These are phyloP conservation scores for Discoglossus pictus DNA, from an alignment of 2,797 vertebrate species.

Conservation along the genomic window DNA sequence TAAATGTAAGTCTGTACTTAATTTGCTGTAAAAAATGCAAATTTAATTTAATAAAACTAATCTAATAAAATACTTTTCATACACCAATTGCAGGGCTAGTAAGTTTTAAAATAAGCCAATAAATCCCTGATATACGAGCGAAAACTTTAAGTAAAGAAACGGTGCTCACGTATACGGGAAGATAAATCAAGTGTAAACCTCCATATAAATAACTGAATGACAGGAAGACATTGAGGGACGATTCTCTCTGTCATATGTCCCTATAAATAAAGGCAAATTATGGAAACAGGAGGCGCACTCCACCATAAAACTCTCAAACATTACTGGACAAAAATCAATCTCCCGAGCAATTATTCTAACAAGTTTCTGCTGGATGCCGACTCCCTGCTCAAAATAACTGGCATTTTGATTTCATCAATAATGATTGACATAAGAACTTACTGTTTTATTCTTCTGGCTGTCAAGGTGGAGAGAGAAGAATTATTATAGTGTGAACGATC, in stretches of 20 bases:
- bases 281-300: constrained; percentile 5
- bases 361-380: neutral
- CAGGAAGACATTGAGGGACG: constrained; percentile 4
- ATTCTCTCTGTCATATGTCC: neutral
- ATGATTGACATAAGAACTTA: constrained; percentile 38
- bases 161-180: no score
- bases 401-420: constrained; percentile 29
- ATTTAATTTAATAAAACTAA: no score
- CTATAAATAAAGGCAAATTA: constrained; percentile 31
- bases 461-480: constrained; percentile 8
- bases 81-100: no score
- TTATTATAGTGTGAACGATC: constrained; percentile 5
- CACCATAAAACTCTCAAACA: constrained; percentile 20
- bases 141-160: no score
- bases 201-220: constrained; percentile 31
- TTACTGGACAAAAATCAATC: constrained; percentile 26
- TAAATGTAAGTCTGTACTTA: no score
- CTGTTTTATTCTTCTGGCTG: constrained; percentile 15
- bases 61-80: no score
- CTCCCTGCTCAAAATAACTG: constrained; percentile 20
- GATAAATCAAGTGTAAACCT: constrained; percentile 29
- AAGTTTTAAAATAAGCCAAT: no score
- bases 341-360: constrained; percentile 22
- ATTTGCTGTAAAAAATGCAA: no score
- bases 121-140: no score